Base-by-base conservation (phyloP, 2,888 invertebrate genomes). In the Parapristionchus giblindavisi region DNA sequence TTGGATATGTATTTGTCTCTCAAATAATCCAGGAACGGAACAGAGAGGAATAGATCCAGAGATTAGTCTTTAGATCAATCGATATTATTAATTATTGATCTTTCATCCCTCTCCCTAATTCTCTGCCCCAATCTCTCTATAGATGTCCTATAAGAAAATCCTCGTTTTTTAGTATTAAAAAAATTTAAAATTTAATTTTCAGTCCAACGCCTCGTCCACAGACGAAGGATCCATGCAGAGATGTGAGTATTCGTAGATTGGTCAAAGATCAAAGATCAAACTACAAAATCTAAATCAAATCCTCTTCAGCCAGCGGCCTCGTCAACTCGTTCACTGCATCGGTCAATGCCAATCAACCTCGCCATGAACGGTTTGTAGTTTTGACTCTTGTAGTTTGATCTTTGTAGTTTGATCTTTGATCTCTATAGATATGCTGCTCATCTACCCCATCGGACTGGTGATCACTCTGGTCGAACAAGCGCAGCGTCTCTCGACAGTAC, bases 281-380 rank as follows among this genome's bases (percentile, higher is more conserved):
- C 17, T 43, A 17, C 17, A 43, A 43, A 14, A 17, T 14, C 11
- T 8, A 17, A 14, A 43, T 17, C 43, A 17, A 14, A 43, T 43
- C 43, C 8, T 17, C 17, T 43, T 17, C 11, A 43, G 11, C 8
- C 43, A 43, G 8, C 43, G 70, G 70, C 29, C 70, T 70, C 34
- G 66, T 75, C 75, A 77, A 63, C 36, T 76, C 80, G 40, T 83
- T 83, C 65, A 77, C 80, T 2, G 82, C 83, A 21, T 82, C 84
- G 11, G 80, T 84, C 48, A 78, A 81, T 36, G 82, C 80, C 40
- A 76, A 78, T 48, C 81, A 78, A 27, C 76, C 76, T 32, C 65
- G 75, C 0, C 80, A 79, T 63, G 83, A 85, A 61, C 77, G 81
- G 48, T 70, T 51, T 24, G 70, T 68, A 17, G 65, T 29, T 43